Percentiles rank a stretch among this genome's conserved stretches.
phyloP scores from a whole-genome alignment of 2,797 vertebrate species.

The Tiaroga cobitis region DNA sequence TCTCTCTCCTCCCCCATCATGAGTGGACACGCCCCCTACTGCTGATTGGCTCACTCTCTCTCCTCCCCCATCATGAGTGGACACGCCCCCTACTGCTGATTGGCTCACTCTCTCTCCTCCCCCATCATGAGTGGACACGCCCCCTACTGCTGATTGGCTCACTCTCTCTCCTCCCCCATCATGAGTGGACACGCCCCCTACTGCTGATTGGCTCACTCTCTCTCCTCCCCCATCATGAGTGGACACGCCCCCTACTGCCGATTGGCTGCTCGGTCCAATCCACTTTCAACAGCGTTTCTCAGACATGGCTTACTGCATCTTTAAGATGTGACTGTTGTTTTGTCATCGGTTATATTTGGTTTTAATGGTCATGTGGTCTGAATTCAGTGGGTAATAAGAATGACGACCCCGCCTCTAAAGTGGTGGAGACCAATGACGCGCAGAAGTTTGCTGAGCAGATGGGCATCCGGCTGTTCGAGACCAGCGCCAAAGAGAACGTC shows the following conservation, averaged over 20 bases:
- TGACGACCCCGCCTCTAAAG: conserved; percentile 95
- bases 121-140: neutral
- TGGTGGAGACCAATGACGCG: conserved; percentile 97
- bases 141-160: neutral
- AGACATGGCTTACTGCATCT: neutral
- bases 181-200: neutral
- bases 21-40: neutral
- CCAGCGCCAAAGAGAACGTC: conserved; percentile 98
- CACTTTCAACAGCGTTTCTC: too few relatives aligned
- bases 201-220: neutral
- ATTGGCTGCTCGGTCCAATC: neutral
- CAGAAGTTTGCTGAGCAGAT: conserved; percentile 99
- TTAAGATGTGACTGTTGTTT: neutral
- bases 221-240: neutral
- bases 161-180: too few relatives aligned
- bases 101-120: neutral
- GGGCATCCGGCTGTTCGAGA: conserved; percentile 97
- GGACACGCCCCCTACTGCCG: neutral
- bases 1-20: too few relatives aligned
- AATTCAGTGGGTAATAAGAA: conserved; percentile 96
- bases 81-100: neutral
- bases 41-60: neutral
- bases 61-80: too few relatives aligned
- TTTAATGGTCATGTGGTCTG: neutral
- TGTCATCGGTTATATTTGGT: too few relatives aligned